phyloP scores from a whole-genome alignment of 2,888 invertebrate species.

The Protophormia terraenovae region DNA sequence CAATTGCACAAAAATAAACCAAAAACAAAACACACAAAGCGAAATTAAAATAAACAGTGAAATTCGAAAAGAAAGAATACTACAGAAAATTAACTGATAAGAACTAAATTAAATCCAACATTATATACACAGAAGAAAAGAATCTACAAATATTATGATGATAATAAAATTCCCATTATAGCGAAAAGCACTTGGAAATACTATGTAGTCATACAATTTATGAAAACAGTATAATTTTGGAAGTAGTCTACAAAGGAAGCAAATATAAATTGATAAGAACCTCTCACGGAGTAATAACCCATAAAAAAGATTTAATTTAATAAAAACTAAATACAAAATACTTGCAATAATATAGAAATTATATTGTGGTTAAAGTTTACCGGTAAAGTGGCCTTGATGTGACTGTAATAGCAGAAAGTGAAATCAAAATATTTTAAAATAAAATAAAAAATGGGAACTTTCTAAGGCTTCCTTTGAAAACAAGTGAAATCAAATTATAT shows the following conservation, averaged over 20 bases:
- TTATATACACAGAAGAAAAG: not conserved
- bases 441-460: not conserved
- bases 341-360: not conserved
- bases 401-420: not conserved
- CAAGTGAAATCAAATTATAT: not conserved
- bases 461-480: conserved; percentile 5
- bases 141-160: conserved; percentile 37
- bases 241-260: conserved; percentile 32
- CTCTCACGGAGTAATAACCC: not conserved
- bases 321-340: not conserved
- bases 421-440: not conserved
- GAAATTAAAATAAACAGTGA: not conserved
- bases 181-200: conserved; percentile 40
- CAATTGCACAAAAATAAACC: too few relatives aligned
- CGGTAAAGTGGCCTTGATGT: conserved; percentile 52
- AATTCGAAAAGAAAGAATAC: conserved; percentile 2
- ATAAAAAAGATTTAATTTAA: not conserved
- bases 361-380: conserved; percentile 17
- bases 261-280: not conserved
- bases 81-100: conserved; percentile 50
- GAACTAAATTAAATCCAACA: conserved; percentile 12
- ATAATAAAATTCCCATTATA: conserved; percentile 32
- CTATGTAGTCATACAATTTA: conserved; percentile 1
- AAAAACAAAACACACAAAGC: conserved; percentile 2
- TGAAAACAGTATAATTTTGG: conserved; percentile 49